Percentiles rank a stretch among this genome's conserved stretches.
Conservation (phyloP, 2,113 vertebrate species). For the Isichthys henryi region DNA sequence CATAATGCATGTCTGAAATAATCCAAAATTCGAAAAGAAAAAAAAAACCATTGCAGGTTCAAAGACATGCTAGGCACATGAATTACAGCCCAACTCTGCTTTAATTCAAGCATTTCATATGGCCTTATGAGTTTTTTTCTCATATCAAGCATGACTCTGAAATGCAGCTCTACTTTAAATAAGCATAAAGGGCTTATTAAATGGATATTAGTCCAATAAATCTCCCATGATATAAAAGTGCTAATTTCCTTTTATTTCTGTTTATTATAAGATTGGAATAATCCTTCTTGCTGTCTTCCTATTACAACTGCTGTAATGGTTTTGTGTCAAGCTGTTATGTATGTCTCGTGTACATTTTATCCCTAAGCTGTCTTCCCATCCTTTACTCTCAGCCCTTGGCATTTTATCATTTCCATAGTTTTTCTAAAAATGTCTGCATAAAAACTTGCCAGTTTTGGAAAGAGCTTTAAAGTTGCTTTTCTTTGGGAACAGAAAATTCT, state of each 20-base stretch:
- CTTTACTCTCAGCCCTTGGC: not conserved
- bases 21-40: not conserved
- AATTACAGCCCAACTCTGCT: not conserved
- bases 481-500: not conserved
- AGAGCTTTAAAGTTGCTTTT: not conserved
- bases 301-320: not conserved
- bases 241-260: not conserved
- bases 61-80: not conserved
- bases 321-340: not conserved
- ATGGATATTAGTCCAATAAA: constrained; percentile 8
- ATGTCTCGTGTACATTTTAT: not conserved
- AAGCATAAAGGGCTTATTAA: not conserved
- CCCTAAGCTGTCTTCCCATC: not conserved
- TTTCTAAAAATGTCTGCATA: not conserved
- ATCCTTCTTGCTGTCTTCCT: not conserved
- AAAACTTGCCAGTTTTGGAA: not conserved
- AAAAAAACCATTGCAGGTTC: not conserved
- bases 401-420: not conserved
- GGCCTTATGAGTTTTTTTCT: not conserved
- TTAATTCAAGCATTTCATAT: not conserved
- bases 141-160: not conserved
- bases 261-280: not conserved
- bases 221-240: not conserved
- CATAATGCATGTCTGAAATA: not conserved
- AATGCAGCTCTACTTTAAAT: not conserved